phyloP scores from a whole-genome alignment of 35 echinoderm and acorn worm genomes.

The Acanthaster planci region DNA sequence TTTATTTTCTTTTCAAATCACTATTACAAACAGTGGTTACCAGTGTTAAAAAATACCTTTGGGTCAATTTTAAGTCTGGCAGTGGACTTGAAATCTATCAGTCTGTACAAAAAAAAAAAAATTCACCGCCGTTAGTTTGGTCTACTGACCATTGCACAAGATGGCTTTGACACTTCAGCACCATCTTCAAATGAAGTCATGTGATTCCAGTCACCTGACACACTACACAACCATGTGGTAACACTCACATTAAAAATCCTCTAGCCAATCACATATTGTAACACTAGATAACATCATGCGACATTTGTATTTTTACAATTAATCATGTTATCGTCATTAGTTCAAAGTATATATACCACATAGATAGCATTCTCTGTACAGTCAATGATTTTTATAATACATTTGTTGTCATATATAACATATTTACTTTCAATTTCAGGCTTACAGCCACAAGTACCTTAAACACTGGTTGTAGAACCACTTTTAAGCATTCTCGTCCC shows the following conservation, averaged over 20 bases:
- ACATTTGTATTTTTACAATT: conserved; percentile 8
- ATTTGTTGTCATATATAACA: neutral
- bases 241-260: conserved; percentile 9
- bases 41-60: no score
- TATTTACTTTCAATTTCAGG: no score
- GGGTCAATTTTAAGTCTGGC: neutral
- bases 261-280: no score
- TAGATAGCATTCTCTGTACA: conserved; percentile 23
- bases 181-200: neutral
- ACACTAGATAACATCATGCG: neutral
- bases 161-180: conserved; percentile 23
- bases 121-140: conserved; percentile 5
- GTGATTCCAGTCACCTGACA: conserved; percentile 25
- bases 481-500: no score
- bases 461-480: no score
- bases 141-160: conserved; percentile 21
- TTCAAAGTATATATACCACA: conserved; percentile 30
- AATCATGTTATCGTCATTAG: conserved; percentile 17
- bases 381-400: conserved; percentile 28
- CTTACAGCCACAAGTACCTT: no score
- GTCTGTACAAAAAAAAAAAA: conserved; percentile 30
- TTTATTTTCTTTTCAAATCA: no score
- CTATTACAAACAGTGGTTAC: no score
- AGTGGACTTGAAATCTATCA: conserved; percentile 17
- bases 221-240: conserved; percentile 19